Conservation (phyloP, 1,140 invertebrate species). For the Sitophilus oryzae region DNA sequence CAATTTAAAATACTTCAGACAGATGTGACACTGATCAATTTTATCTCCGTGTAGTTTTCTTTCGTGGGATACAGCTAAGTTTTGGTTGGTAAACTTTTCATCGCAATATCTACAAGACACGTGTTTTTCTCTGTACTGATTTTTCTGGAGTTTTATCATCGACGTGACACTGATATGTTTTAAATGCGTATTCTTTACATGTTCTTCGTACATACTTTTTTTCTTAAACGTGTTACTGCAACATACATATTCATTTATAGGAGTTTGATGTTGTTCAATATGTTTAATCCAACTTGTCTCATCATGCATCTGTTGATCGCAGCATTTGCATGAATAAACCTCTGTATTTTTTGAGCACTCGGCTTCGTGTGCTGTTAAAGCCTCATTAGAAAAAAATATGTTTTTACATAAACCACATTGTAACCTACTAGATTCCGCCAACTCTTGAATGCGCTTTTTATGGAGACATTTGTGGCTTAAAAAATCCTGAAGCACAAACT, state of each 20-base stretch:
- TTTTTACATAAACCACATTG: slow-evolving; percentile 5
- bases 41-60: slow-evolving; percentile 5
- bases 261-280: not conserved
- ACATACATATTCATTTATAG: not conserved
- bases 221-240: not conserved
- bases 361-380: slow-evolving; percentile 1
- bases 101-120: slow-evolving; percentile 5
- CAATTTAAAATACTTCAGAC: slow-evolving; percentile 5
- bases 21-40: slow-evolving; percentile 1
- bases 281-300: not conserved
- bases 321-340: not conserved
- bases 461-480: slow-evolving; percentile 4
- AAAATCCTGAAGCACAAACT: not conserved
- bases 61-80: slow-evolving; percentile 1
- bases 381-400: not conserved
- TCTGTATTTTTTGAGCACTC: not conserved
- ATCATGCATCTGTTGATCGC: not conserved
- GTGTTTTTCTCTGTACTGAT: not conserved
- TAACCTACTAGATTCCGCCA: not conserved
- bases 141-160: no score
- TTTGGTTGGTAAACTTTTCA: not conserved
- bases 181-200: not conserved
- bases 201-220: not conserved
- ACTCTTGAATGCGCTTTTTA: not conserved
- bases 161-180: not conserved